These are phyloP conservation scores for Schizotus pectinicornis DNA, from an alignment of 2,888 invertebrate genomes.

Conservation along the genomic window DNA sequence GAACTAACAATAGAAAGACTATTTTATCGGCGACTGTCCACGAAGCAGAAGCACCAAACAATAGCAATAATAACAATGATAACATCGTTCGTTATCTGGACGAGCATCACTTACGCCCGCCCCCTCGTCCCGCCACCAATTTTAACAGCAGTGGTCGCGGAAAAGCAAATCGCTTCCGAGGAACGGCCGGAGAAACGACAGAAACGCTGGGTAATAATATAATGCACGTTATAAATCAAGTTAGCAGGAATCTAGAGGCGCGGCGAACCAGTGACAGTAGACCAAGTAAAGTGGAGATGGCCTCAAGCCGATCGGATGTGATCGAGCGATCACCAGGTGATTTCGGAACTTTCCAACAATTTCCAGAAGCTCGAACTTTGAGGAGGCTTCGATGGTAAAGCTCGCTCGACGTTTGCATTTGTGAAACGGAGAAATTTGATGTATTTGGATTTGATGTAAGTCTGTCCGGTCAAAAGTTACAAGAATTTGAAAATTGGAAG, in stretches of 20 bases:
- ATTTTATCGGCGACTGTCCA: slow-evolving; percentile 45
- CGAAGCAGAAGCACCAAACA: slow-evolving; percentile 49
- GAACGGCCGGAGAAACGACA: slow-evolving; percentile 32
- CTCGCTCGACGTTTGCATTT: too few species aligned
- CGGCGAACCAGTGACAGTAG: slow-evolving; percentile 38
- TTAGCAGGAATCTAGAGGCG: slow-evolving; percentile 38
- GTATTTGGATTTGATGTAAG: too few species aligned
- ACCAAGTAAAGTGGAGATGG: neutral
- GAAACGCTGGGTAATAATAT: slow-evolving; percentile 46
- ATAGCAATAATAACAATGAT: slow-evolving; percentile 49
- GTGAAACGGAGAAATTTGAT: too few species aligned
- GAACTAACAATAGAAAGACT: slow-evolving; percentile 46
- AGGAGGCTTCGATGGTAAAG: too few species aligned
- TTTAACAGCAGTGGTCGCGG: neutral
- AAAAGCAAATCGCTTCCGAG: too few species aligned
- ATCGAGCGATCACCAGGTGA: too few species aligned
- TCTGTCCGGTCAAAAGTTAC: too few species aligned
- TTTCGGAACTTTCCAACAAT: too few species aligned
- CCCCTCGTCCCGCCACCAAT: slow-evolving; percentile 9
- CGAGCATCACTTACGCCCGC: slow-evolving; percentile 26
- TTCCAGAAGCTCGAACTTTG: too few species aligned
- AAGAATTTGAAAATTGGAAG: too few species aligned
- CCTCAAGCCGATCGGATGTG: too few species aligned
- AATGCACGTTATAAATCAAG: slow-evolving; percentile 48
- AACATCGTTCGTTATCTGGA: slow-evolving; percentile 47